Base-by-base conservation (phyloP, 2,113 vertebrate species). In the Cygnus buccinator region DNA sequence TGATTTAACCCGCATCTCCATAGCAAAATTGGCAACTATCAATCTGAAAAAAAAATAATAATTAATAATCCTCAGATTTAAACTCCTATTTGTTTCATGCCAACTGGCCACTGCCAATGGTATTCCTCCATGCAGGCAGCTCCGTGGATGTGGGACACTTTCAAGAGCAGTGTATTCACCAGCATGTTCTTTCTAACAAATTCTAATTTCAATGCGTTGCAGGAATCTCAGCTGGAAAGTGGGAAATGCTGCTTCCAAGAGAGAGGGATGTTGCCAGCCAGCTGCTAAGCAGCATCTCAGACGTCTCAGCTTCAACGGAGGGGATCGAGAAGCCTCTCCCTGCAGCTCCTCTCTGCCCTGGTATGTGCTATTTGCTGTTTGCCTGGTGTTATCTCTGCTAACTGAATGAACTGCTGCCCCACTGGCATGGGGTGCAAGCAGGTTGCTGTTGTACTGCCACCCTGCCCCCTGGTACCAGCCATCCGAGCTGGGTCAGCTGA, bases 221-320 rank as follows among this genome's bases (percentile, higher is more conserved):
- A 66, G 87, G 65, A 61, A 66, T 44, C 39, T 28, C 54, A 46
- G 65, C 39, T 43, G 0, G 48, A 61, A 65, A 5, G 14, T 37
- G 33, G 58, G 25, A 73, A 22, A 15, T 43, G 67, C 43, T 39
- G 35, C 43, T 72, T 17, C 85, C 14, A 8, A 1, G 11, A 15
- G 1, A 20, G 28, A 59, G 31, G 5, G 76, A 2, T 22, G 44
- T 57, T 83, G 55, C 59, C 78, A 43, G 25, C 28, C 54, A 10
- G 33, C 68, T 6, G 41, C 74, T n/a, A 13, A 44, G n/a, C 58
- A 61, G 66, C 72, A 22, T 5, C 61, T 25, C 3, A 37, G 5
- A 16, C 15, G 11, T 37, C 59, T 62, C 70, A 3, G 11, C 6
- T 10, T 6, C 33, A 35, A 1, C 0, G 3, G n/a, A 55, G 21